Conservation (phyloP, 2,113 vertebrate genomes). For the Calyptomena viridis region DNA sequence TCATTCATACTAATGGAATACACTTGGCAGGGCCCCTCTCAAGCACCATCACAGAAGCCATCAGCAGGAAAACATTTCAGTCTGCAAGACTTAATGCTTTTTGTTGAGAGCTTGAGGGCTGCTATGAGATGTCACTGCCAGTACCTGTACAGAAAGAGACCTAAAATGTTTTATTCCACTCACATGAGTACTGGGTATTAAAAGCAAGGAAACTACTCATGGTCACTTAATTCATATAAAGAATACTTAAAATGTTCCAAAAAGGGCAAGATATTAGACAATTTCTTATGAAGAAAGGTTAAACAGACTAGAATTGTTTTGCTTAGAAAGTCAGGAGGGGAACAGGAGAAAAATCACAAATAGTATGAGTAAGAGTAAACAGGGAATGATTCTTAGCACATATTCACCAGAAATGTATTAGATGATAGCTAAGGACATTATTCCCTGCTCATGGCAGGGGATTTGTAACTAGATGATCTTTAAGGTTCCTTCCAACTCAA, state of each 20-base stretch:
- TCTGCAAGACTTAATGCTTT: background rate
- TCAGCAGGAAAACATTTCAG: background rate
- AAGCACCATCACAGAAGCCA: background rate
- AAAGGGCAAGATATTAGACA: background rate
- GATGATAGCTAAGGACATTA: background rate
- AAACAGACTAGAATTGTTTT: background rate
- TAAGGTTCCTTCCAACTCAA: background rate
- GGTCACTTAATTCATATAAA: background rate
- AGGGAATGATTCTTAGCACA: background rate
- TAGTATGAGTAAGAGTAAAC: background rate
- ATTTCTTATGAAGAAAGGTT: background rate
- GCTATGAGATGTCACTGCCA: background rate
- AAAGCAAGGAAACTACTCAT: background rate
- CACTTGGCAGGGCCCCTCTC: background rate
- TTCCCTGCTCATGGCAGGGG: background rate
- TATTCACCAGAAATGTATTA: background rate
- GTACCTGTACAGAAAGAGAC: background rate
- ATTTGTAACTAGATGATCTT: background rate
- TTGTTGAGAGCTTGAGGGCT: background rate
- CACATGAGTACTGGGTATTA: background rate
- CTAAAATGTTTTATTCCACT: background rate
- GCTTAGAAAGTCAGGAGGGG: background rate
- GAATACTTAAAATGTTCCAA: background rate
- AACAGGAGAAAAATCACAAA: background rate
- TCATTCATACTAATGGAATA: constrained; percentile 14